Evolutionary conservation across 1,140 invertebrate species (phyloP).

Genomic region (Bradynema listronoti): DNA sequence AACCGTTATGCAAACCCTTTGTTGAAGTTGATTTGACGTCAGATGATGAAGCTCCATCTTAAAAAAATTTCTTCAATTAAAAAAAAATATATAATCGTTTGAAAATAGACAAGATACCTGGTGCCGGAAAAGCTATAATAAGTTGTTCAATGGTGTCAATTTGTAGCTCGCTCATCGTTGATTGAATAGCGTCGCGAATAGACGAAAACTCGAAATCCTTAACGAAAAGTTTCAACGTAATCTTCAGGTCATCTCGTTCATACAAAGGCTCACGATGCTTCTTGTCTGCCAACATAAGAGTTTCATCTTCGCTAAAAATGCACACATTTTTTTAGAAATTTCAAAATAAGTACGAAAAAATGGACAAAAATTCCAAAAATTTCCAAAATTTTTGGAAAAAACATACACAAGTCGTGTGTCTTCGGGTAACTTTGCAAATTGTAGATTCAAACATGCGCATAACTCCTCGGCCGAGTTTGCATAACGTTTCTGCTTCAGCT

Average conservation of each 20-base stretch:
- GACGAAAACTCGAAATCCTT: constrained; percentile 36
- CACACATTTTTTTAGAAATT: too few species aligned
- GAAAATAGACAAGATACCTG: constrained; percentile 29
- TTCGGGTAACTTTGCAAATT: constrained; percentile 34
- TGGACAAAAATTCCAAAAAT: constrained; percentile 3
- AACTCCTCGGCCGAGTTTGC: constrained; percentile 54
- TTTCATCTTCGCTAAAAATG: constrained; percentile 49
- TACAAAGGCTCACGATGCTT: constrained; percentile 41
- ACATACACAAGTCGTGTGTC: constrained; percentile 38
- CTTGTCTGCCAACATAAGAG: constrained; percentile 45
- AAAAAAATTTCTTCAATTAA: not conserved
- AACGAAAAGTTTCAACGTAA: constrained; percentile 51
- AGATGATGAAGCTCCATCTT: too few species aligned
- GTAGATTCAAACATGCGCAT: constrained; percentile 45
- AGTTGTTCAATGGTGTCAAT: constrained; percentile 53
- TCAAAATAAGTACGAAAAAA: not conserved
- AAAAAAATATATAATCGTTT: not conserved
- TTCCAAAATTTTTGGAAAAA: not conserved
- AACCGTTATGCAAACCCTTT: not conserved
- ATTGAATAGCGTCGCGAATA: constrained; percentile 36
- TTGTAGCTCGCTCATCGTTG: constrained; percentile 40
- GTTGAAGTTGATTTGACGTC: not conserved
- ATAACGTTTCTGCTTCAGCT: constrained; percentile 50
- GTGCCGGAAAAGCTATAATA: constrained; percentile 47
- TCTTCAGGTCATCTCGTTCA: constrained; percentile 54